Conservation (phyloP, 2,113 vertebrate species). For the Perca schrenkii region DNA sequence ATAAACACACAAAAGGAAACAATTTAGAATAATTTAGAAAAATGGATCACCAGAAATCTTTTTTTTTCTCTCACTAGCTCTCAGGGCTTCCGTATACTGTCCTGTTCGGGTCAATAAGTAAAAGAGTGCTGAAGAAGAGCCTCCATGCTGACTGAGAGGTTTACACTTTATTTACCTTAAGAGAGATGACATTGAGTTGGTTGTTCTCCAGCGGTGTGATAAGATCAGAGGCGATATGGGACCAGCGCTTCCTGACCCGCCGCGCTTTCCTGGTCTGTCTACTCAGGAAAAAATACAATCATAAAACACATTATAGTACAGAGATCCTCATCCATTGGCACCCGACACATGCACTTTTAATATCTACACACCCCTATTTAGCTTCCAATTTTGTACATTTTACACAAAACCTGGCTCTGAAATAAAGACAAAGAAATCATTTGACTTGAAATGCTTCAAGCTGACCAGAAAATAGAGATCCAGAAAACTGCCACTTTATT, state of each 20-base stretch:
- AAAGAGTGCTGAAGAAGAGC: neutral
- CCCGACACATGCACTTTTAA: neutral
- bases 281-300: neutral
- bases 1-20: too few species aligned
- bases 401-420: neutral
- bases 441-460: neutral
- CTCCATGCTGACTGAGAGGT: neutral
- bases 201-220: conserved; percentile 88
- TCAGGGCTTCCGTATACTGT: too few species aligned
- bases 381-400: neutral
- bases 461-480: neutral
- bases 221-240: conserved; percentile 88
- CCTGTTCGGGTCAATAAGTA: too few species aligned
- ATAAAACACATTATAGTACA: neutral
- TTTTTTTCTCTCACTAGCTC: too few species aligned
- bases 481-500: neutral
- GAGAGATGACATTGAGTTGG: conserved; percentile 86
- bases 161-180: conserved; percentile 85
- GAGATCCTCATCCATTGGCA: neutral
- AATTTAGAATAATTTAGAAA: too few species aligned
- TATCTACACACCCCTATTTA: neutral
- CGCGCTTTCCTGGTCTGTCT: conserved; percentile 90
- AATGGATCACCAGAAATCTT: too few species aligned
- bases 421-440: neutral
- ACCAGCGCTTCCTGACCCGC: conserved; percentile 88